phyloP scores from a whole-genome alignment of 2,888 invertebrate genomes.

The Melanotus villosus region DNA sequence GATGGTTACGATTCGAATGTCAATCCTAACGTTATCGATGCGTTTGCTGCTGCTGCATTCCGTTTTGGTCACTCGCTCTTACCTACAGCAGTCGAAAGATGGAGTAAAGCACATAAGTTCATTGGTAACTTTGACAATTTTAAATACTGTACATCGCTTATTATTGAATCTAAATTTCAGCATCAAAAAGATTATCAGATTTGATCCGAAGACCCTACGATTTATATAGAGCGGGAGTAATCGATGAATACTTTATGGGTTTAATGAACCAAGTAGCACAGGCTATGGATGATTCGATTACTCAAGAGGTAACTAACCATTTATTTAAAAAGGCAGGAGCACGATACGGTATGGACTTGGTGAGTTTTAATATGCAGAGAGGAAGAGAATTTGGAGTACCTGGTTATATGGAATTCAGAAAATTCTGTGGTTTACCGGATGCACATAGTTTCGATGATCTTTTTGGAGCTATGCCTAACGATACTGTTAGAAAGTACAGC shows the following conservation, averaged over 20 bases:
- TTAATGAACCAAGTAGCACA: slow-evolving; percentile 95
- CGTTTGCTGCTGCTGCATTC: slow-evolving; percentile 93
- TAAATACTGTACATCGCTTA: neutral
- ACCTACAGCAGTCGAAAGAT: slow-evolving; percentile 92
- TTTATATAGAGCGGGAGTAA: slow-evolving; percentile 89
- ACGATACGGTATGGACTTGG: slow-evolving; percentile 91
- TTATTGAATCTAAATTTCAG: slow-evolving; percentile 66
- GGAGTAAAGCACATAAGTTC: slow-evolving; percentile 96
- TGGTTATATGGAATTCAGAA: slow-evolving; percentile 93
- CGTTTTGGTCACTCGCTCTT: slow-evolving; percentile 92
- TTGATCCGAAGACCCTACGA: slow-evolving; percentile 91
- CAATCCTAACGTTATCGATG: slow-evolving; percentile 90
- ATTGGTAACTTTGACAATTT: slow-evolving; percentile 75
- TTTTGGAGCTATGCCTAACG: slow-evolving; percentile 90
- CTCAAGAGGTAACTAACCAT: slow-evolving; percentile 92
- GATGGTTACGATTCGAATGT: slow-evolving; percentile 87
- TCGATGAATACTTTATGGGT: slow-evolving; percentile 94
- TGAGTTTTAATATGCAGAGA: slow-evolving; percentile 94
- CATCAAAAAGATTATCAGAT: slow-evolving; percentile 90
- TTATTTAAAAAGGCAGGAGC: slow-evolving; percentile 84
- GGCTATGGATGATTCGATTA: slow-evolving; percentile 95
- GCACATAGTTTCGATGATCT: slow-evolving; percentile 85
- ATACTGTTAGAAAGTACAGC: slow-evolving; percentile 86
- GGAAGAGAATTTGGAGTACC: slow-evolving; percentile 93
- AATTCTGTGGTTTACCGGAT: slow-evolving; percentile 88